These are phyloP conservation scores for Coenobita brevimanus DNA, from an alignment of 1,140 invertebrate species.

Conservation along the genomic window DNA sequence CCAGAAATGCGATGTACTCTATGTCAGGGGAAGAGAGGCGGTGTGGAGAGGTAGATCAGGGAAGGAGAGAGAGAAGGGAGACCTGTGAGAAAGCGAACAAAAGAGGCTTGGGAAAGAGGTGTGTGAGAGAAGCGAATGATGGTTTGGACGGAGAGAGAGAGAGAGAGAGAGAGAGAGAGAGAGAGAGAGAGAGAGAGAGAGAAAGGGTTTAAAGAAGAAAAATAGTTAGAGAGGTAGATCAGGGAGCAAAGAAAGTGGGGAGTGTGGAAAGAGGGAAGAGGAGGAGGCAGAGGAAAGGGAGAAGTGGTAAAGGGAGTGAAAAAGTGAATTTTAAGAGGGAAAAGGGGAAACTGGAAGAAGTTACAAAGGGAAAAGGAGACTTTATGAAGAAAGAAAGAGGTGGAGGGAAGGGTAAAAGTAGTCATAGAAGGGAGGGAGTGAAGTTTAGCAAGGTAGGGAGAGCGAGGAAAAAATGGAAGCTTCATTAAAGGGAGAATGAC, in stretches of 20 bases:
- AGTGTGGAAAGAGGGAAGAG: neutral
- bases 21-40: no score
- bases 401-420: neutral
- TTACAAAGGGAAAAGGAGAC: neutral
- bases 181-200: constrained; percentile 3
- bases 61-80: no score
- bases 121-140: no score
- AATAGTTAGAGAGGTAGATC: neutral
- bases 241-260: neutral
- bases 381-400: neutral
- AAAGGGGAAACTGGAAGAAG: constrained; percentile 1
- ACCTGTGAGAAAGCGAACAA: no score
- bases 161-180: neutral
- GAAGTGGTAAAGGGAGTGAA: no score
- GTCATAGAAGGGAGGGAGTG: constrained; percentile 5
- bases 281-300: neutral
- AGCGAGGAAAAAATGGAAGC: neutral
- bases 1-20: no score
- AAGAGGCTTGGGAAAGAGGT: no score
- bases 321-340: neutral
- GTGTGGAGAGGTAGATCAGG: no score
- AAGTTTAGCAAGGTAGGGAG: neutral
- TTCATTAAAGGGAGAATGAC: neutral
- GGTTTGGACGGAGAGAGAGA: no score
- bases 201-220: neutral